These are phyloP conservation scores for Okapia johnstoni DNA, from an alignment of 2,113 vertebrate genomes.

Conservation along the genomic window DNA sequence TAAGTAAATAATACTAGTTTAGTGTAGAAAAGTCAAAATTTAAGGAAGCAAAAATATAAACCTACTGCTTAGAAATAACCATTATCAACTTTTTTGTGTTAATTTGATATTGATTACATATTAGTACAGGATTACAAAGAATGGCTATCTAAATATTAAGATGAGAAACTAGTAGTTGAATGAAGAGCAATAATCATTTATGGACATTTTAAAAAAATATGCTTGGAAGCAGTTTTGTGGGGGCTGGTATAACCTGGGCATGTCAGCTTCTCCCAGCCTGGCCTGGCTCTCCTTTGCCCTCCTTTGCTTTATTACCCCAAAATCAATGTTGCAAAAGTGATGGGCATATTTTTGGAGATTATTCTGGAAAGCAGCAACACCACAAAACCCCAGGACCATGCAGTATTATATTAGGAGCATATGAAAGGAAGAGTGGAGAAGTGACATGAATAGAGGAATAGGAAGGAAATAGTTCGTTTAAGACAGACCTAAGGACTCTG, in stretches of 20 bases:
- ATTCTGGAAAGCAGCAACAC: not conserved
- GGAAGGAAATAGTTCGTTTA: not conserved
- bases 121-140: not conserved
- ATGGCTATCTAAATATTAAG: not conserved
- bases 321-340: not conserved
- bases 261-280: not conserved
- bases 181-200: not conserved
- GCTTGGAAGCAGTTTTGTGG: not conserved
- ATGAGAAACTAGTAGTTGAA: not conserved
- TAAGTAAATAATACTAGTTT: not conserved
- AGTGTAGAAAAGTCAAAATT: not conserved
- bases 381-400: not conserved
- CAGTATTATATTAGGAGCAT: not conserved
- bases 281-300: not conserved
- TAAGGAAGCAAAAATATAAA: not conserved
- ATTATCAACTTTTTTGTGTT: not conserved
- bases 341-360: not conserved
- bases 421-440: not conserved
- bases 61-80: not conserved
- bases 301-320: not conserved
- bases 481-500: not conserved
- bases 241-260: not conserved
- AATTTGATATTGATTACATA: not conserved
- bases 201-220: not conserved
- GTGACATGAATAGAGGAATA: not conserved